These are phyloP conservation scores for Bufo gargarizans DNA, from an alignment of 2,113 vertebrate species.

Conservation along the genomic window DNA sequence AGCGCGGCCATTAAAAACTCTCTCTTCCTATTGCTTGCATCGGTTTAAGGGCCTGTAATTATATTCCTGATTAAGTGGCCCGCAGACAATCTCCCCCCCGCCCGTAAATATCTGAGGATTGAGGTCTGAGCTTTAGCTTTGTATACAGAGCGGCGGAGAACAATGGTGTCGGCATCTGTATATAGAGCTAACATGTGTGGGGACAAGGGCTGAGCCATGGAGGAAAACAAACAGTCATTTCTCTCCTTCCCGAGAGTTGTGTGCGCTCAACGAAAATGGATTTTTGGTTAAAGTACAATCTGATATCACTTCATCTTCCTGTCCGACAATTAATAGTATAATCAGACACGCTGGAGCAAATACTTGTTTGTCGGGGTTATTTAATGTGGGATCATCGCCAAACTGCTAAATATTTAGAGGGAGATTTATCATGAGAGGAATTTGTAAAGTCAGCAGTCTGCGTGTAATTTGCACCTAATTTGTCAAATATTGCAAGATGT, in stretches of 20 bases:
- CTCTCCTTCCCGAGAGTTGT: not conserved
- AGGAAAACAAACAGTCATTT: constrained; percentile 37
- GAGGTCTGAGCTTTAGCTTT: constrained; percentile 52
- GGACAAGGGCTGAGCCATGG: not conserved
- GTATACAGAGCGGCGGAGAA: constrained; percentile 51
- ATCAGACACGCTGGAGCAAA: not conserved
- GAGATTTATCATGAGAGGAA: too few species aligned
- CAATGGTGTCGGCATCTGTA: constrained; percentile 60
- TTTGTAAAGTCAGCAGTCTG: too few species aligned
- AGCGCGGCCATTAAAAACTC: constrained; percentile 70
- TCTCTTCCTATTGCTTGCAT: constrained; percentile 64
- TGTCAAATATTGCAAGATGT: too few species aligned
- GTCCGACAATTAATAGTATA: not conserved
- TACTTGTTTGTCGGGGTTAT: not conserved
- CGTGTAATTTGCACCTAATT: too few species aligned
- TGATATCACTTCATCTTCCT: not conserved
- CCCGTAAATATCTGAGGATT: constrained; percentile 52
- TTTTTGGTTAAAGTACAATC: not conserved
- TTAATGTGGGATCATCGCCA: not conserved
- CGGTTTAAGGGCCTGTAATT: constrained; percentile 66
- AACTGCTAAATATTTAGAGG: not conserved
- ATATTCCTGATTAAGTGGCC: constrained; percentile 68
- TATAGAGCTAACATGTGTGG: constrained; percentile 56
- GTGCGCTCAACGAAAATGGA: constrained; percentile 19
- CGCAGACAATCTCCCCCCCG: constrained; percentile 62